Evolutionary conservation across 2,113 vertebrate genomes (phyloP), one percentile per base, ranked within the genome.

Genomic region (Hylia prasina): DNA sequence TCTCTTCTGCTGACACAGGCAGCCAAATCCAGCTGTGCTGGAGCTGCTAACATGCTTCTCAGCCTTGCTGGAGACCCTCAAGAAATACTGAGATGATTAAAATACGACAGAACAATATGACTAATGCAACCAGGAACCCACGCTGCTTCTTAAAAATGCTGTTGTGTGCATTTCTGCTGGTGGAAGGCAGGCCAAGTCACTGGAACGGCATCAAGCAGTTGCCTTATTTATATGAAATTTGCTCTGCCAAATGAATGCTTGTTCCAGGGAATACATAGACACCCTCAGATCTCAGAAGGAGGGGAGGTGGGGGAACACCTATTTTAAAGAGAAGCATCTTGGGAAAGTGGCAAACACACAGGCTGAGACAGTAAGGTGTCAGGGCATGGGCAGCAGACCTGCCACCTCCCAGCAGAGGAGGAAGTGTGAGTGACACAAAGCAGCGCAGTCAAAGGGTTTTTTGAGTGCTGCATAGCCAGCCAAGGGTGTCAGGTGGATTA

Each of bases 1-100:
- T 93, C 68, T 77, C 88, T 30, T 92, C 28, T 92, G 63, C 86
- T 95, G 95, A 45, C 89, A 88, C 21, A 90, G 70, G 37, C 64
- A 80, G 78, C 75, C 48, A 48, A 92, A 90, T 37, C 57, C 79
- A 76, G 61, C 66, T 23, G 1, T 63, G 58, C 48, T 8, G 7
- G 71, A 77, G 58, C 58, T 92, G 50, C 63, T 53, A 42, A 65
- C 28, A 9, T 0, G 1, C 75, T 70, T 30, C 63, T 60, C 88
- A 35, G 7, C 35, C 82, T 65, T 19, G 0, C 79, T 82, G 68
- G 82, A 90, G 75, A 82, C 82, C 53, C 58, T 58, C 50, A 58
- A 85, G 82, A 94, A 92, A 45, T 35, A 77, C 20, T 53, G 71
- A 77, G 42, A 42, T 4, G 9, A 77, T 76, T 80, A 72, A 87